These are phyloP conservation scores for Harpegnathos saltator DNA, from an alignment of 1,140 invertebrate genomes.

Conservation along the genomic window DNA sequence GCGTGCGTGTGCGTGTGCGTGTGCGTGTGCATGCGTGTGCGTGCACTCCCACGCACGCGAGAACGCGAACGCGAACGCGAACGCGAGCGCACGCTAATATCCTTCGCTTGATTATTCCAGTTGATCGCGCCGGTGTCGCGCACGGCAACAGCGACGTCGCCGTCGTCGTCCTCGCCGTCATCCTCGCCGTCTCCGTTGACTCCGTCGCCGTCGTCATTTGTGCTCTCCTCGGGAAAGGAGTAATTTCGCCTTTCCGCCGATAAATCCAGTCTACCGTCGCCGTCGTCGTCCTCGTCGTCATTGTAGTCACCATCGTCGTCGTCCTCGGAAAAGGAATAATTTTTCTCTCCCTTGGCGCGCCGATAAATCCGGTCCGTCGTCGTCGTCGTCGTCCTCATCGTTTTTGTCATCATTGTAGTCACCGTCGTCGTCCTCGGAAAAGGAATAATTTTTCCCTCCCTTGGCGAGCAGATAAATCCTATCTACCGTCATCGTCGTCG, in stretches of 20 bases:
- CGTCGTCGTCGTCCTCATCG: too few species aligned
- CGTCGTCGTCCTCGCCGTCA: too few species aligned
- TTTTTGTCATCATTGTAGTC: too few species aligned
- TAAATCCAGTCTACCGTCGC: conserved; percentile 38
- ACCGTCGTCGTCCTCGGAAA: too few species aligned
- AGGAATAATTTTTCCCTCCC: too few species aligned
- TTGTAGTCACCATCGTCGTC: conserved; percentile 18
- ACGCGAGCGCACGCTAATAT: conserved; percentile 30
- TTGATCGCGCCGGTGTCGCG: conserved; percentile 40
- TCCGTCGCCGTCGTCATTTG: not conserved
- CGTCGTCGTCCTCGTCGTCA: too few species aligned
- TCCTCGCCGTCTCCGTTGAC: too few species aligned
- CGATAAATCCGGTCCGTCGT: conserved; percentile 35
- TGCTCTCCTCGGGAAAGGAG: conserved; percentile 28
- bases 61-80: not conserved
- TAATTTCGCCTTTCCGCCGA: not conserved
- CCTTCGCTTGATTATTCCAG: conserved; percentile 44
- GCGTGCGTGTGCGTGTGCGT: conserved; percentile 1
- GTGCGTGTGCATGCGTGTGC: conserved; percentile 9
- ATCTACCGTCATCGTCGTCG: too few species aligned
- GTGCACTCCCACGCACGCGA: not conserved
- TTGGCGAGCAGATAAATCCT: too few species aligned
- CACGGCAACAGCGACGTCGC: conserved; percentile 1
- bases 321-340: conserved; percentile 46
- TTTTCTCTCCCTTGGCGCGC: not conserved